Evolutionary conservation across 2,113 vertebrate genomes (phyloP), one percentile per base, ranked within the genome.

Genomic region (Pipra filicauda): DNA sequence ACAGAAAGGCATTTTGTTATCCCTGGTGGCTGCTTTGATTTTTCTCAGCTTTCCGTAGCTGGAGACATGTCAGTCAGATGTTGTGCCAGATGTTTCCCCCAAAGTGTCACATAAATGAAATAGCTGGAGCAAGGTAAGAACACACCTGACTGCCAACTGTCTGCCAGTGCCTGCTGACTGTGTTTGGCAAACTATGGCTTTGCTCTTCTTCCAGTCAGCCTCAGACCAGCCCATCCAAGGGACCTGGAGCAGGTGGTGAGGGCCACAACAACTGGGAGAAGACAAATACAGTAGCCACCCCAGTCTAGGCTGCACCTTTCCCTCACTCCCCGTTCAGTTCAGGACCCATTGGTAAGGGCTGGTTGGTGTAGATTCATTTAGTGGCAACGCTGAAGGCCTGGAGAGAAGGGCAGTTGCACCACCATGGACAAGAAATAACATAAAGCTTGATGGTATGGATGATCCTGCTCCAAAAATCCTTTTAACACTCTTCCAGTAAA

Each of bases 41-140:
- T 96, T 93, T 82, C 73, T 90, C 85, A 84, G 69, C 49, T 94
- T 96, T 91, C 79, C 82, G 35, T 94, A 91, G 59, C 62, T 92
- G 69, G 62, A 85, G 85, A 83, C 5, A 17, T 44, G 71, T 95
- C 94, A 96, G 80, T 95, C 85, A 96, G 92, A 93, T 93, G 91
- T 90, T 4, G 19, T 74, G 71, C 95, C 95, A 97, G 96, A 96
- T 95, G 96, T 96, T 97, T 94, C 62, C 62, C 84, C 83, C 44
- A 75, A 88, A 91, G 23, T 44, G 76, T 72, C 81, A 65, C 75
- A 77, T 83, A 87, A 91, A 91, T 46, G 55, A 73, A 89, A 86
- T 67, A 88, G 65, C 88, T 91, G 91, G 35, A 94, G 39, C 11
- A 37, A 88, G 70, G 73, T 64, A 49, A 44, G 72, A 83, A 62